phyloP scores from a whole-genome alignment of 2,888 invertebrate genomes.

The Drosophila paramelanica region DNA sequence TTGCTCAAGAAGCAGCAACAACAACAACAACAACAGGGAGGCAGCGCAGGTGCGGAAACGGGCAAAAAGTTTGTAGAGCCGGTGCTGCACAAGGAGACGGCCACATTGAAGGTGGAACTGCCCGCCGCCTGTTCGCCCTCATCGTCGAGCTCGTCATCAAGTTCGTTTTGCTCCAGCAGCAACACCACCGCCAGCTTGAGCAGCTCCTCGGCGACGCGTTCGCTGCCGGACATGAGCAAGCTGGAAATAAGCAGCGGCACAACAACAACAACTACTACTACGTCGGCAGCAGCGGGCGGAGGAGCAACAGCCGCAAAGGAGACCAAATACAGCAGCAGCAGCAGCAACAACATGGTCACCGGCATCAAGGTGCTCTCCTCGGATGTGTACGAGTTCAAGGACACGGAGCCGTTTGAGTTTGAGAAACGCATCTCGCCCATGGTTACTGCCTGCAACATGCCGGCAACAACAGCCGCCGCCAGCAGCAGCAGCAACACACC shows the following conservation, averaged over 20 bases:
- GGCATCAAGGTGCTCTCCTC: constrained; percentile 62
- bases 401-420: constrained; percentile 94
- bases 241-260: constrained; percentile 79
- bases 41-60: neutral
- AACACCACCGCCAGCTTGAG: constrained; percentile 52
- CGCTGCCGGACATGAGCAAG: constrained; percentile 82
- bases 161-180: constrained; percentile 72
- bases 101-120: constrained; percentile 73
- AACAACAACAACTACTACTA: constrained; percentile 15
- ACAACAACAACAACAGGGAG: neutral
- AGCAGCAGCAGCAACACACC: constrained; percentile 4
- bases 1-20: constrained; percentile 26
- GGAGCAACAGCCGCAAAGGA: constrained; percentile 5
- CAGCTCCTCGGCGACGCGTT: constrained; percentile 74
- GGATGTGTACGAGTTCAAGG: constrained; percentile 95
- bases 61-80: constrained; percentile 74
- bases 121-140: constrained; percentile 75
- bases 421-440: constrained; percentile 87
- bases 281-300: neutral
- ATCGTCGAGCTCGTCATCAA: constrained; percentile 77
- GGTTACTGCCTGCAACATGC: constrained; percentile 43
- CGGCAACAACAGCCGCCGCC: constrained; percentile 14
- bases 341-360: constrained; percentile 15
- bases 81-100: constrained; percentile 65
- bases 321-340: constrained; percentile 39